Evolutionary conservation across 2,113 vertebrate genomes (phyloP), one percentile per base, ranked within the genome.

Genomic region (Ctenodactylus gundi): DNA sequence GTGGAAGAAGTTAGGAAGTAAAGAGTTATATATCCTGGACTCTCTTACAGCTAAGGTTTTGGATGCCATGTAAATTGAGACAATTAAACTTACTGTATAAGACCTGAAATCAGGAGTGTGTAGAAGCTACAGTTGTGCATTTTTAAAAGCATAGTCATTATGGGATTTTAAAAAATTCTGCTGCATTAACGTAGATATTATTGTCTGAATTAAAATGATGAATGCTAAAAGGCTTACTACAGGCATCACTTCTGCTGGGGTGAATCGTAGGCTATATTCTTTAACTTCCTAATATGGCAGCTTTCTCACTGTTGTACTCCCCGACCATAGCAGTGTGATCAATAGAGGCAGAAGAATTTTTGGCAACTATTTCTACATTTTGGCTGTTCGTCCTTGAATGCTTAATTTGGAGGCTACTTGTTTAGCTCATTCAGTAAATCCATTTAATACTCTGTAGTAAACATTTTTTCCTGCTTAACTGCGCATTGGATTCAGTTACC

Each of bases 381-480:
- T 44, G 46, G 7, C 82, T 60, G 88, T 93, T 81, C 81, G 58
- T 81, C 85, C 21, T 68, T 53, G 11, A 85, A 92, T 91, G 36
- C n/a, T 75, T 81, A 65, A 70, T 60, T 77, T 64, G 25, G 14
- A 58, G 55, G 36, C 34, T 51, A 2, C 91, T 88, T 94, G 73
- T 93, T 91, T 34, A 58, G n/a, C 46, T 91, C 41, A 85, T 14
- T 13, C 34, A 80, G 9, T 36, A 44, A 84, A 94, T 75, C 29
- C 57, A 53, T 70, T 53, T 68, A 58, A 23, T 1, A 49, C 29
- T 51, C 53, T 70, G 13, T 65, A 72, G 34, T 84, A 46, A 6
- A 29, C 57, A 72, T 39, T 53, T 90, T 95, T 78, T 91, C 65
- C 72, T 68, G 17, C 34, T 62, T 73, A 55, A 60, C 15, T 39